Base-by-base conservation (phyloP, 2,888 invertebrate species). In the Hedychridium roseum region DNA sequence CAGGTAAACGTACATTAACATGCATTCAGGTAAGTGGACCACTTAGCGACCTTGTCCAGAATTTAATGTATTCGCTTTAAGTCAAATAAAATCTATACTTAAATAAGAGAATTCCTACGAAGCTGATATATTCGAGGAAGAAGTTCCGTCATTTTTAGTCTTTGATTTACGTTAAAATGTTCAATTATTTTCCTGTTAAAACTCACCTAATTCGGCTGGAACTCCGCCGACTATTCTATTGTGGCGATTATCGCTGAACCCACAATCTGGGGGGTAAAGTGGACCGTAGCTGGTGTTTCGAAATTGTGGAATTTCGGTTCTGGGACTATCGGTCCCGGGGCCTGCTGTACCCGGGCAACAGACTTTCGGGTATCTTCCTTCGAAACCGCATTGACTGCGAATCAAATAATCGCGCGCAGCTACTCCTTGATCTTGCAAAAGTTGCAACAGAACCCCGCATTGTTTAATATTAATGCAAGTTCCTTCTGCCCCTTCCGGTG, bases 201-300 rank as follows among this genome's bases (percentile, higher is more conserved):
- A 50, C 75, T 79, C 74, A 87, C 88, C 87, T 50, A 86, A 78
- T 38, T 82, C 80, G 3, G 90, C 88, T 5, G 85, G 82, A 0
- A 82, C 76, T 0, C 93, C 93, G 3, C 90, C 90, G 1, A 93
- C 90, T 1, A 92, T 85, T 59, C 87, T 83, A 21, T 81, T 80
- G 63, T 84, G 82, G 0, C 82, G 69, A 0, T 80, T 80, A 53
- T 85, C 83, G 30, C 84, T 85, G 39, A 79, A 66, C 0, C 92
- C 92, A 60, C 92, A 92, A 0, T 84, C 75, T 0, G 73, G 71
- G 3, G 68, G 54, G 1, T 20, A 35, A 20, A 76, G 50, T 2
- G 69, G 66, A 2, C 60, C 68, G n/a, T 67, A 68, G 11, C 2
- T 0, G n/a, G 20, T 49, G 2, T 39, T 35, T 3, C 3, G 11